Percentiles rank a stretch among this genome's conserved stretches.
Conservation (phyloP, 2,888 invertebrate species). For the Scaptomyza cyrtandrae region DNA sequence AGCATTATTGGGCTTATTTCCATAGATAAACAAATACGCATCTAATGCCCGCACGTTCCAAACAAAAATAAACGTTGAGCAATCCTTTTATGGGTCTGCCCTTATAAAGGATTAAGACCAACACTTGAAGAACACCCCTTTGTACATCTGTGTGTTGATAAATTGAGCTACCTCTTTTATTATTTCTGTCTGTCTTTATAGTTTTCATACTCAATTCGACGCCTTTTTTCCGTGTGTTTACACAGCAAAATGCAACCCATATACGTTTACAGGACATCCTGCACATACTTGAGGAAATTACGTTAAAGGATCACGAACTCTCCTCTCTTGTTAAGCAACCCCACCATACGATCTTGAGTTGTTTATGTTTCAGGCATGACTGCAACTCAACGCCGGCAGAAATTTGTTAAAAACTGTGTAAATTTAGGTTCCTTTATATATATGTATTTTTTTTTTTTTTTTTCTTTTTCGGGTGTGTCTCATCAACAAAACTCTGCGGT, state of each 20-base stretch:
- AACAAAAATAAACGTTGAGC: conserved; percentile 9
- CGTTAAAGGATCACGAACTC: conserved; percentile 78
- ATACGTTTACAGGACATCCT: conserved; percentile 66
- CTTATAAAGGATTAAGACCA: conserved; percentile 65
- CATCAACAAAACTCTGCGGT: conserved; percentile 70
- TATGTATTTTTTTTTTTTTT: conserved; percentile 17
- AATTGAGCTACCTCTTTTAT: conserved; percentile 39
- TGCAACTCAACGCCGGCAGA: conserved; percentile 68
- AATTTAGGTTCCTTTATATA: conserved; percentile 65
- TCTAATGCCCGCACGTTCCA: conserved; percentile 72
- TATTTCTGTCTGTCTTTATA: neutral
- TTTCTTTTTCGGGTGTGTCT: conserved; percentile 65
- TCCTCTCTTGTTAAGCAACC: conserved; percentile 4
- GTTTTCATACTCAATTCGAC: conserved; percentile 55
- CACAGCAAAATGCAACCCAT: conserved; percentile 71
- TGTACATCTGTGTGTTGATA: conserved; percentile 16
- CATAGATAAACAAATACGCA: conserved; percentile 40
- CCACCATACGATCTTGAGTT: conserved; percentile 63
- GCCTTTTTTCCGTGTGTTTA: conserved; percentile 78
- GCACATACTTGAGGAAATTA: conserved; percentile 70
- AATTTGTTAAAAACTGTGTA: conserved; percentile 79
- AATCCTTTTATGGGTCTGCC: conserved; percentile 64
- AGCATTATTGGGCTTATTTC: conserved; percentile 49
- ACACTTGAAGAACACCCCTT: conserved; percentile 59
- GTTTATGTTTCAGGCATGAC: conserved; percentile 79